These are phyloP conservation scores for Acanthosepion lycidas DNA, from an alignment of 2,888 invertebrate genomes.

Conservation along the genomic window DNA sequence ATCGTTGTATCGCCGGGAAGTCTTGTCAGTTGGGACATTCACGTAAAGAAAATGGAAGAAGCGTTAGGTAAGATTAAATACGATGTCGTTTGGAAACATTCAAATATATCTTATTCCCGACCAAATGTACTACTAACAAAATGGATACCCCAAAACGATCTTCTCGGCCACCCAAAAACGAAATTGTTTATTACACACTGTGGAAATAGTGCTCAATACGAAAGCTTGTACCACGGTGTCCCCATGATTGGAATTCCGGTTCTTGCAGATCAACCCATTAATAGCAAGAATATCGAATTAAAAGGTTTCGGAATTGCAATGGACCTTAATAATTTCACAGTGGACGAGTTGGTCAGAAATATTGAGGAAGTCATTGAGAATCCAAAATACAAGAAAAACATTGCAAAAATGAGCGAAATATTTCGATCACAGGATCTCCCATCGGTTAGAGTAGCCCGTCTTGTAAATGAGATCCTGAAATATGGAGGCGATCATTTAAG, in stretches of 20 bases:
- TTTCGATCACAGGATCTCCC: too few species aligned
- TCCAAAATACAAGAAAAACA: too few species aligned
- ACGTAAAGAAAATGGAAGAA: conserved; percentile 49
- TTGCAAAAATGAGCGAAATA: too few species aligned
- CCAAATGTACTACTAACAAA: too few species aligned
- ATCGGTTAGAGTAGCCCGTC: too few species aligned
- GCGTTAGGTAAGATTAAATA: conserved; percentile 50
- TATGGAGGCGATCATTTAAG: too few species aligned
- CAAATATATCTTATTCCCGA: too few species aligned
- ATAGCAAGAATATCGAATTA: conserved; percentile 48
- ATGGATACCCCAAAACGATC: too few species aligned
- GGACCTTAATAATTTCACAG: conserved; percentile 49
- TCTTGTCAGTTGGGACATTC: background rate
- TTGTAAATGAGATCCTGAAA: too few species aligned
- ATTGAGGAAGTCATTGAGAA: too few species aligned
- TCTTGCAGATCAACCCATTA: conserved; percentile 56
- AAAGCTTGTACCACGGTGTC: conserved; percentile 55
- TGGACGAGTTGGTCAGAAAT: conserved; percentile 49
- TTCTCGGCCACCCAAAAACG: conserved; percentile 42
- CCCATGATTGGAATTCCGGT: conserved; percentile 56
- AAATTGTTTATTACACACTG: conserved; percentile 57
- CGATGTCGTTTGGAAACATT: background rate
- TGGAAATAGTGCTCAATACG: conserved; percentile 56
- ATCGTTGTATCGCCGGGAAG: conserved; percentile 55
- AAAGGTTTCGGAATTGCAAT: conserved; percentile 56